Evolutionary conservation across 2,797 vertebrate genomes (phyloP).

Genomic region (Malurus splendens): DNA sequence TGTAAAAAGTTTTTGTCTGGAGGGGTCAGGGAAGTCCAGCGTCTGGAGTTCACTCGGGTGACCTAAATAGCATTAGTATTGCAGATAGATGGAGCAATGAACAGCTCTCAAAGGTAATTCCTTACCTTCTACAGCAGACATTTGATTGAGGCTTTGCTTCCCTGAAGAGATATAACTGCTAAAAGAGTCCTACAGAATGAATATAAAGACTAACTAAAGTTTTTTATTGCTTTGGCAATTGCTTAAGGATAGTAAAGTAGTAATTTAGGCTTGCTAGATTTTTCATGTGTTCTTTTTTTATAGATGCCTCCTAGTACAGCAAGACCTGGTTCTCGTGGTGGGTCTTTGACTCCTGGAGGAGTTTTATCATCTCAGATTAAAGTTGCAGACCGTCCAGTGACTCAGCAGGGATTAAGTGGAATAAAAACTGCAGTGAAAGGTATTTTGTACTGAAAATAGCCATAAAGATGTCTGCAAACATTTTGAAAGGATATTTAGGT

Average conservation of each 20-base stretch:
- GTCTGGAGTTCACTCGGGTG: not conserved
- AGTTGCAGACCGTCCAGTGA: slow-evolving; percentile 93
- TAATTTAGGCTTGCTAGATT: not conserved
- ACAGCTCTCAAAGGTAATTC: not conserved
- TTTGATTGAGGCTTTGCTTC: not conserved
- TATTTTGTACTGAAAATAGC: slow-evolving; percentile 38
- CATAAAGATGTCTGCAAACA: not conserved
- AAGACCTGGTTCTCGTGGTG: slow-evolving; percentile 78
- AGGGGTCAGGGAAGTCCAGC: not conserved
- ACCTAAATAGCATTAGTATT: not conserved
- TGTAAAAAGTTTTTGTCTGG: not conserved
- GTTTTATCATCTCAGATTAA: slow-evolving; percentile 89
- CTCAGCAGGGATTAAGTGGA: slow-evolving; percentile 94
- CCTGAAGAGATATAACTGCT: not conserved
- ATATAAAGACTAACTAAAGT: not conserved
- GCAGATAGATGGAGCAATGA: not conserved
- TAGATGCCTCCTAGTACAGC: slow-evolving; percentile 86
- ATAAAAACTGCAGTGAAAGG: slow-evolving; percentile 96
- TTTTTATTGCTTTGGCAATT: not conserved
- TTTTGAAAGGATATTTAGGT: not conserved
- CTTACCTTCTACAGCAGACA: not conserved
- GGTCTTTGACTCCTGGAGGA: slow-evolving; percentile 70
- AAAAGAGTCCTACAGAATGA: not conserved
- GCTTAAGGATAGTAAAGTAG: not conserved
- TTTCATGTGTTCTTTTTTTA: not conserved